Evolutionary conservation across 2,888 invertebrate genomes (phyloP).

Genomic region (Cephus spinipes): DNA sequence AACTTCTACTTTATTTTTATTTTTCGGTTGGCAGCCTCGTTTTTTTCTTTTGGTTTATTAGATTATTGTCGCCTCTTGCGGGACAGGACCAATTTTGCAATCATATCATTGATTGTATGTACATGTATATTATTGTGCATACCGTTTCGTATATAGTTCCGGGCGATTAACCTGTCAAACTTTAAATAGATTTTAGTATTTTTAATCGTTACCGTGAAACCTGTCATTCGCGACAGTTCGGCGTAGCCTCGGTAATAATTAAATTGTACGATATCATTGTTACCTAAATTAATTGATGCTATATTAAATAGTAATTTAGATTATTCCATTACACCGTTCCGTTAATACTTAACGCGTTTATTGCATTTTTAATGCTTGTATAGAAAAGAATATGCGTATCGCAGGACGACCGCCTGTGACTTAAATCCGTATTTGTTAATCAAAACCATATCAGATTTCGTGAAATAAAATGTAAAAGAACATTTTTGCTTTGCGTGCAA

Average conservation of each 20-base stretch:
- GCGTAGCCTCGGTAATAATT: background rate
- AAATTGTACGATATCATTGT: background rate
- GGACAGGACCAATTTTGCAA: background rate
- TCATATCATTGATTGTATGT: background rate
- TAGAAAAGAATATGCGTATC: background rate
- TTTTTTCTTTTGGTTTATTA: background rate
- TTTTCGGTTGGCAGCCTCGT: background rate
- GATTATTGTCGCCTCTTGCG: background rate
- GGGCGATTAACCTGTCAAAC: background rate
- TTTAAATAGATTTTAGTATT: background rate
- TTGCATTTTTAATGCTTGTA: background rate
- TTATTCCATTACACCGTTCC: background rate
- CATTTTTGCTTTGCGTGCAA: background rate
- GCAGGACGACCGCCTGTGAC: background rate
- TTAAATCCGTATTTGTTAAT: background rate
- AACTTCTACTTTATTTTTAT: background rate
- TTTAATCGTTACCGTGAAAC: background rate
- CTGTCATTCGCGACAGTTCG: background rate
- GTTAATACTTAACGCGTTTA: background rate
- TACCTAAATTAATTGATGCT: background rate
- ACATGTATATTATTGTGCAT: background rate
- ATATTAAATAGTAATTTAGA: background rate
- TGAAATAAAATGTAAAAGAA: background rate
- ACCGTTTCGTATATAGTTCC: background rate
- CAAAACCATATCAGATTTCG: background rate